These are phyloP conservation scores for Neria commutata DNA, from an alignment of 2,888 invertebrate genomes.

Conservation along the genomic window DNA sequence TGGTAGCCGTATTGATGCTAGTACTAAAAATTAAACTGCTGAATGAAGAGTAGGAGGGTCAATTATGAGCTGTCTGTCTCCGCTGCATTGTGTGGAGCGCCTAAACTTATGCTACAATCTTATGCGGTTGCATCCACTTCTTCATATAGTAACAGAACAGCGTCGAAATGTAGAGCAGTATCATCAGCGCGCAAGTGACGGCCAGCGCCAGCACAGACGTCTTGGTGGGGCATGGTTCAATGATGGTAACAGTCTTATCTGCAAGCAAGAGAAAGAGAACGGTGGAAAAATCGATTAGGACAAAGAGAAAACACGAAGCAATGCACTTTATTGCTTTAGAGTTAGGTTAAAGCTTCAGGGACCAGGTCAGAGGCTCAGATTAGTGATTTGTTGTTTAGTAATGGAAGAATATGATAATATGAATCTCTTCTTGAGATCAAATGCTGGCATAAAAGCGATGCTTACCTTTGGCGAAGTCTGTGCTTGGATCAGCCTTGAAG, in stretches of 20 bases:
- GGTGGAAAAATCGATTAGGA: conserved; percentile 30
- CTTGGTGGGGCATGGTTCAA: conserved; percentile 90
- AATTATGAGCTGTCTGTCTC: no score
- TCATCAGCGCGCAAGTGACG: conserved; percentile 87
- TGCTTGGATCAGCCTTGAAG: conserved; percentile 76
- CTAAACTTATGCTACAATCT: conserved; percentile 72
- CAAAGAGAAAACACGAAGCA: background rate
- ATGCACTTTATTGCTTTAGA: background rate
- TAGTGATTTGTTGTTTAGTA: no score
- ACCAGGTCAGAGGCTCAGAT: no score
- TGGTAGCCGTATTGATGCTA: no score
- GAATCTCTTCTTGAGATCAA: background rate
- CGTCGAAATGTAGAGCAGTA: conserved; percentile 88
- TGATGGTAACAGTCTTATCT: conserved; percentile 90
- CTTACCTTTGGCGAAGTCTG: conserved; percentile 76
- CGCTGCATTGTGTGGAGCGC: conserved; percentile 18
- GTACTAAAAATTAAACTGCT: no score
- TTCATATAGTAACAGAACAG: conserved; percentile 93
- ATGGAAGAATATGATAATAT: no score
- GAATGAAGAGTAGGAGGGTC: no score
- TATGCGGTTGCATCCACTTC: conserved; percentile 86
- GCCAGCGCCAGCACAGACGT: conserved; percentile 89
- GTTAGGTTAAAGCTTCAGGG: no score
- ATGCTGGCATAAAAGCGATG: background rate
- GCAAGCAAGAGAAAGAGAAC: conserved; percentile 43